phyloP scores from a whole-genome alignment of 2,888 invertebrate species.

The Parnassius glacialis region DNA sequence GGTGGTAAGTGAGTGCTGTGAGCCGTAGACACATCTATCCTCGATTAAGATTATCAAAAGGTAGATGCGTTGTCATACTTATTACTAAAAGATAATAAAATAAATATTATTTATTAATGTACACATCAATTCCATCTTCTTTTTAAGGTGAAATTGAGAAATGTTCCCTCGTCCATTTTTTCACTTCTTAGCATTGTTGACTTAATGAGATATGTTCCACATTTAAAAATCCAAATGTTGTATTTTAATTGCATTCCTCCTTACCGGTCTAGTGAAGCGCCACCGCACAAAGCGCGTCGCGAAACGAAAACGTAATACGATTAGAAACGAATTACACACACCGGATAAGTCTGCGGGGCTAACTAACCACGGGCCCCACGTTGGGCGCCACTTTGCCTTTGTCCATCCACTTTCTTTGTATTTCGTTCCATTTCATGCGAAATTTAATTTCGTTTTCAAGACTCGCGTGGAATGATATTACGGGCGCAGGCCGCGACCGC shows the following conservation, averaged over 20 bases:
- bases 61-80: too few species aligned
- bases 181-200: background rate
- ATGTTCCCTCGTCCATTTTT: too few species aligned
- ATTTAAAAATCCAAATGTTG: constrained; percentile 17
- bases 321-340: constrained; percentile 75
- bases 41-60: too few species aligned
- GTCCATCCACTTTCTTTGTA: constrained; percentile 77
- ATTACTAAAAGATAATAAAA: too few species aligned
- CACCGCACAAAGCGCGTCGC: constrained; percentile 32
- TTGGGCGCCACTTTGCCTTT: constrained; percentile 66
- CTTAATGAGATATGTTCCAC: constrained; percentile 7
- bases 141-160: too few species aligned
- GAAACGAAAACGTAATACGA: constrained; percentile 69
- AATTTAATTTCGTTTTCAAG: constrained; percentile 81
- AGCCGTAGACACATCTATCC: too few species aligned
- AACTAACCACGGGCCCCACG: constrained; percentile 64
- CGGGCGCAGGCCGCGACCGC: constrained; percentile 61
- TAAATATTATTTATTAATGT: too few species aligned
- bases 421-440: constrained; percentile 80
- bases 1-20: too few species aligned
- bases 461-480: constrained; percentile 80
- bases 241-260: constrained; percentile 24
- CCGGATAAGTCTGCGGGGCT: constrained; percentile 46
- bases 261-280: constrained; percentile 6
- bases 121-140: too few species aligned